Evolutionary conservation across 2,888 invertebrate species (phyloP), one percentile per base, ranked within the genome.

Genomic region (Monochamus alternatus): DNA sequence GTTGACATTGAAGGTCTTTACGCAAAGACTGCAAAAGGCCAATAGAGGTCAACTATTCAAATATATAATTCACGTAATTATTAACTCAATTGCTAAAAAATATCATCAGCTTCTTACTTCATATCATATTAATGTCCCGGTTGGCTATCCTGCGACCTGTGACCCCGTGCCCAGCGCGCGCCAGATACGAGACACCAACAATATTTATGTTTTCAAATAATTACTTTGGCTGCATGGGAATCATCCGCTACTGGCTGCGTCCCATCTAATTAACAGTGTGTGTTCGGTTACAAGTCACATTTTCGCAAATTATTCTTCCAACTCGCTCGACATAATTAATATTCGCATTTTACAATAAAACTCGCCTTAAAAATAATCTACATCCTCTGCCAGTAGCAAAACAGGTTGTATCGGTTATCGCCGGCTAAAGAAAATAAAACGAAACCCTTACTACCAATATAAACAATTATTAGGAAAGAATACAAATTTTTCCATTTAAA

Each of bases 1-100:
- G 88, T 89, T 89, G 89, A 89, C 88, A 89, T 89, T 89, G 89
- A 89, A 87, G 88, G 88, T 87, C 88, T 85, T 84, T 87, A 87
- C 87, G 87, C 87, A 87, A 88, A 88, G 87, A 87, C 87, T 87
- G 88, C 88, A 88, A 88, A 88, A 88, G 88, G 88, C 88, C 88
- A 87, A 85, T 87, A 87, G 88, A 88, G 89, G 89, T 89, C 88
- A 89, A 88, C 86, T 87, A 86, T 88, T 87, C 85, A 86, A 87
- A 87, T 86, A 76, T 76, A 67, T 73, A 74, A 71, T 73, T 78
- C 62, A 75, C 75, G 73, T 74, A 77, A 77, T 75, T 69, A 72
- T 70, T 76, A 75, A 77, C 67, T 72, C 31, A 59, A 68, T 76
- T 78, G 75, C 81, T 76, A 70, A 73, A 78, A 78, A 74, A 76